phyloP scores from a whole-genome alignment of 2,113 vertebrate genomes.

The Phocoena phocoena region DNA sequence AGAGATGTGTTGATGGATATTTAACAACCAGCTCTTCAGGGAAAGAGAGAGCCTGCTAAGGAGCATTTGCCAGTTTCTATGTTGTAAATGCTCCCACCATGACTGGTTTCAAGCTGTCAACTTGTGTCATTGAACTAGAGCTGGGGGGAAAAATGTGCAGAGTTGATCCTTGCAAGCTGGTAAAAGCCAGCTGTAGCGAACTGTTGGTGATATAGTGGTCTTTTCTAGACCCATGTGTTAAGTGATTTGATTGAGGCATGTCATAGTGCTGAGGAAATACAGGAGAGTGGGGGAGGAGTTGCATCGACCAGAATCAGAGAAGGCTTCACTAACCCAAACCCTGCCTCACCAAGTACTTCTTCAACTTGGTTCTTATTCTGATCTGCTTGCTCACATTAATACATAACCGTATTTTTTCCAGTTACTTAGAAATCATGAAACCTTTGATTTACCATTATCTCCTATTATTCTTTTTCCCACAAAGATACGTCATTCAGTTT shows the following conservation, averaged over 20 bases:
- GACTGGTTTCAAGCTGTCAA: neutral
- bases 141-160: neutral
- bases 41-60: neutral
- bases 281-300: neutral
- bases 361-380: neutral
- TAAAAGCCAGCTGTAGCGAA: neutral
- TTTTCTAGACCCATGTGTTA: neutral
- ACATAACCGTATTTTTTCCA: neutral
- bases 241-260: neutral
- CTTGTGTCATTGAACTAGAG: neutral
- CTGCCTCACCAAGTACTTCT: neutral
- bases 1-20: neutral
- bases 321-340: neutral
- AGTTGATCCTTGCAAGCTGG: neutral
- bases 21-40: neutral
- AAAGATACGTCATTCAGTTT: neutral
- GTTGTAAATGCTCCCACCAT: neutral
- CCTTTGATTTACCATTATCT: neutral
- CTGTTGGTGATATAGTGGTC: accelerated
- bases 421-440: neutral
- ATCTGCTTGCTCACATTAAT: neutral
- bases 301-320: neutral
- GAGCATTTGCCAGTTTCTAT: neutral
- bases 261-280: neutral
- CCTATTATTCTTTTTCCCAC: neutral